A percentile compares a stretch with the other conserved stretches of the same genome.
These are phyloP conservation scores for Gopherus flavomarginatus DNA, from an alignment of 2,113 vertebrate genomes.

Conservation along the genomic window DNA sequence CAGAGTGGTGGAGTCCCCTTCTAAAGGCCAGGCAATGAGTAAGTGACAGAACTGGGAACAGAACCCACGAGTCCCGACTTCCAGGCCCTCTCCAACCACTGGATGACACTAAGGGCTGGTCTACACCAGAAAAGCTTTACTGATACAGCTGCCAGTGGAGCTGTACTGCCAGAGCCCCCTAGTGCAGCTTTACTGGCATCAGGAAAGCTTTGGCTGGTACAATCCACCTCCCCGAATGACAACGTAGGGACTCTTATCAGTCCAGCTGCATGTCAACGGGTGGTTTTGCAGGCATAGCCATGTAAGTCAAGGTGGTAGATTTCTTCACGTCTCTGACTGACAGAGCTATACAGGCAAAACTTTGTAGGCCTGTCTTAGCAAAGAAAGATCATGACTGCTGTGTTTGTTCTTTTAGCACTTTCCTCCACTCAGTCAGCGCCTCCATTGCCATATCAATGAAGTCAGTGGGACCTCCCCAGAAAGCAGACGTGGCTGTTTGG, in stretches of 20 bases:
- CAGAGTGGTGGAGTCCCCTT: not conserved
- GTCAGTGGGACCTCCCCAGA: not conserved
- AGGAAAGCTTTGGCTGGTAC: not conserved
- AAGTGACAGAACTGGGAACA: not conserved
- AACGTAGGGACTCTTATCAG: not conserved
- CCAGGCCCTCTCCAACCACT: not conserved
- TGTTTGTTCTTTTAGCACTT: not conserved
- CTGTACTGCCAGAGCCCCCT: not conserved
- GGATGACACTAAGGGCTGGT: not conserved
- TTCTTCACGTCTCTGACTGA: not conserved
- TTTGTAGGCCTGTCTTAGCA: not conserved
- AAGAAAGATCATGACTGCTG: not conserved
- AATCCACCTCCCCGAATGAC: not conserved
- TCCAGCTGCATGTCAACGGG: not conserved
- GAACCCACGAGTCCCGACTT: not conserved
- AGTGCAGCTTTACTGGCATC: not conserved
- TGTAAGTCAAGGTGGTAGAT: no score
- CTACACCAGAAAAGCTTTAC: not conserved
- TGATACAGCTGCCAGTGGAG: not conserved
- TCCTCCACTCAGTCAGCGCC: not conserved
- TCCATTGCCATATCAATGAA: not conserved
- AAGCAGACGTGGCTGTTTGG: accelerated
- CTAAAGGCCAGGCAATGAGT: not conserved
- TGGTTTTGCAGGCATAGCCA: not conserved
- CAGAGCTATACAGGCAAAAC: not conserved